Evolutionary conservation across 1,140 invertebrate genomes (phyloP), one percentile per base, ranked within the genome.

Genomic region (Lutraria rhynchaena): DNA sequence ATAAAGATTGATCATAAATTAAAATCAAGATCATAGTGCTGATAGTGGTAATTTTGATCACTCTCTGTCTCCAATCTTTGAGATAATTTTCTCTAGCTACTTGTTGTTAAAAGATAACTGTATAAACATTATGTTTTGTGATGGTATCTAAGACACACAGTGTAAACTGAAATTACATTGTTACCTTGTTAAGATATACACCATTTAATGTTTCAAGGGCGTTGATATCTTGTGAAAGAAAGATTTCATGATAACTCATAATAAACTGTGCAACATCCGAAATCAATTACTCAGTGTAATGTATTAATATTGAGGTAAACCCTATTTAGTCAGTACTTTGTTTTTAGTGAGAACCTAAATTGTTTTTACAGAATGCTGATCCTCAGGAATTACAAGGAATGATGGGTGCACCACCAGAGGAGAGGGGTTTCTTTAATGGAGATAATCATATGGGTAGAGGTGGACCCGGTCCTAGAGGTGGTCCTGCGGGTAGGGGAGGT

Each of bases 11-110:
- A 19, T 55, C 67, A 71, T 1, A 71, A 11, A 71, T 13, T 27
- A 71, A 71, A 19, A 29, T 41, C 67, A 71, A 37, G 4, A 33
- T 71, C 67, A 71, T 71, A 71, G 67, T 71, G 67, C 67, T 71
- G 67, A 71, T 53, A 27, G 27, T 71, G 67, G 35, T 37, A n/a
- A 7, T 0, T 71, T 15, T 71, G 53, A 49, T 71, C 46, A 31
- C 31, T 55, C 37, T 71, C 67, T 55, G 67, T 71, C 67, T 71
- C 67, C 67, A 71, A 53, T 55, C 27, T 22, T 55, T 71, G 67
- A 29, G 13, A 57, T 29, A 57, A 57, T 27, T 9, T n/a, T 57
- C 13, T 19, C 19, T 22, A 24, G 22, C 24, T 13, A 3, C 17
- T 57, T 57, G 15, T n/a, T 13, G n/a, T 27, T 41, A 15, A 41